phyloP scores from a whole-genome alignment of 2,888 invertebrate species.

The Amphipoea oculea region DNA sequence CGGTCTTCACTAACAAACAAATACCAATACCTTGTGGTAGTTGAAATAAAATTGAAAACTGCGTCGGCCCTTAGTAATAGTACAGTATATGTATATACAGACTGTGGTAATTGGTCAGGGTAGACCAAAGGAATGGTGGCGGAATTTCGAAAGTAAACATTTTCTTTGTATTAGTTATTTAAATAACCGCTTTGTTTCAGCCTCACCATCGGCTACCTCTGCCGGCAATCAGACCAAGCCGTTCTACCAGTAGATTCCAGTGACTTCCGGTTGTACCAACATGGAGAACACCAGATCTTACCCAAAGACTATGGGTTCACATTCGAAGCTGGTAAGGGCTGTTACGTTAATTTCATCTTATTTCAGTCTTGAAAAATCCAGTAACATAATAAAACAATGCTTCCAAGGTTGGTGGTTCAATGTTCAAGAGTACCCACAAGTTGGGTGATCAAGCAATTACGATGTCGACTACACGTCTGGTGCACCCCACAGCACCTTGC shows the following conservation, averaged over 20 bases:
- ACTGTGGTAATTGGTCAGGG: too few relatives aligned
- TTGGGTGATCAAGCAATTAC: too few relatives aligned
- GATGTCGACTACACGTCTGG: too few relatives aligned
- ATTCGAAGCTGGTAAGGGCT: conserved; percentile 89
- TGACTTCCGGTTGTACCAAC: conserved; percentile 91
- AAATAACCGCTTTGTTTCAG: conserved; percentile 78
- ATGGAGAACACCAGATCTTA: conserved; percentile 90
- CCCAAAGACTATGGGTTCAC: conserved; percentile 92
- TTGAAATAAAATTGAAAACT: conserved; percentile 1
- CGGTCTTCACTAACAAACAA: neutral
- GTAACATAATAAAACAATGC: too few relatives aligned
- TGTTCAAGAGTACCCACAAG: neutral
- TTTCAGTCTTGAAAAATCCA: neutral
- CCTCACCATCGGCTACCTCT: conserved; percentile 91
- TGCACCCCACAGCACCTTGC: too few relatives aligned
- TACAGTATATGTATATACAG: too few relatives aligned
- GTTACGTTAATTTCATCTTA: neutral
- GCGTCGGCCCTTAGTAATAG: too few relatives aligned
- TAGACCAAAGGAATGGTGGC: neutral
- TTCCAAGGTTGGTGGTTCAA: neutral
- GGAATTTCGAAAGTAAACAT: neutral
- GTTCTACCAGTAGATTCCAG: conserved; percentile 87
- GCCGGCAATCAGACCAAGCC: conserved; percentile 83
- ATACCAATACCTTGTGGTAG: neutral
- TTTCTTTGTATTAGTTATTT: neutral